These are phyloP conservation scores for Mimas tiliae DNA, from an alignment of 2,888 invertebrate genomes.

Conservation along the genomic window DNA sequence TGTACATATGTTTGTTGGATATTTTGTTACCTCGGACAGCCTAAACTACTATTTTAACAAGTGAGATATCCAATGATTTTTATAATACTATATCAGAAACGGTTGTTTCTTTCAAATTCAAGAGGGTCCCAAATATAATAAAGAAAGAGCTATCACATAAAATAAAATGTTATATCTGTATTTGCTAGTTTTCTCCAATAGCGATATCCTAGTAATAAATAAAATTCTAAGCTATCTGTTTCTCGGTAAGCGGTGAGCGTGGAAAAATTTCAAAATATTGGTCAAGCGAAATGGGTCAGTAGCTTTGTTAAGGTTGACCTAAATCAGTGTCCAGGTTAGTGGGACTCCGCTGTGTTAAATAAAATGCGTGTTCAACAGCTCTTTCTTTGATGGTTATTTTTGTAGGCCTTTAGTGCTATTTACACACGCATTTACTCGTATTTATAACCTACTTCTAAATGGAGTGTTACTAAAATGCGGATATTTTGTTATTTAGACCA, in stretches of 20 bases:
- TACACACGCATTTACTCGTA: constrained; percentile 11
- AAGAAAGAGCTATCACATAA: neutral
- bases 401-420: constrained; percentile 11
- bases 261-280: constrained; percentile 45
- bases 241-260: neutral
- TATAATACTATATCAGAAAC: too few relatives aligned
- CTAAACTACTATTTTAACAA: too few relatives aligned
- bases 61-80: too few relatives aligned
- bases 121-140: too few relatives aligned
- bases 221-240: constrained; percentile 5
- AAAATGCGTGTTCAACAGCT: constrained; percentile 12
- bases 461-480: neutral
- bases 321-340: constrained; percentile 42
- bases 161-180: neutral
- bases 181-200: neutral
- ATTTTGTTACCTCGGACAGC: too few relatives aligned
- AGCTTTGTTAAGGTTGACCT: constrained; percentile 54
- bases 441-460: constrained; percentile 7
- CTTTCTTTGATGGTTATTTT: constrained; percentile 11
- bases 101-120: too few relatives aligned
- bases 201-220: too few relatives aligned
- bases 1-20: too few relatives aligned
- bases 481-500: neutral
- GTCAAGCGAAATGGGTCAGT: constrained; percentile 52
- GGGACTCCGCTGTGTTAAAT: constrained; percentile 3